Evolutionary conservation across 2,797 vertebrate species (phyloP).

Genomic region (Echiichthys vipera): DNA sequence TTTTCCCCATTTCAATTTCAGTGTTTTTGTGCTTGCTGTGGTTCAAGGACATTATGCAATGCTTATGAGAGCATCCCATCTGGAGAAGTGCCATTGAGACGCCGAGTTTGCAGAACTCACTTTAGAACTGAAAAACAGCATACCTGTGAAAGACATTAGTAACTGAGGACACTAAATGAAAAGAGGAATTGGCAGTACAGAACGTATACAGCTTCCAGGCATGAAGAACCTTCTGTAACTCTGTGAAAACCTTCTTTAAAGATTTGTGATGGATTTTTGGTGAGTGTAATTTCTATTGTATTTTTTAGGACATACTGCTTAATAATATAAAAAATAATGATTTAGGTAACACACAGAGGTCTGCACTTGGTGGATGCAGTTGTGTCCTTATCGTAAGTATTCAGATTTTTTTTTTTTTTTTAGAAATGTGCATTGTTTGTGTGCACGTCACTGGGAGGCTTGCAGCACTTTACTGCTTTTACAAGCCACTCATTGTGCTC

Average conservation of each 20-base stretch:
- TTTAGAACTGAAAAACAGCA: constrained; percentile 51
- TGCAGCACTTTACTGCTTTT: constrained; percentile 37
- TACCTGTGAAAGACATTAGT: constrained; percentile 58
- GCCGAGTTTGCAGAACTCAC: constrained; percentile 62
- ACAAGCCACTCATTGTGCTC: constrained; percentile 61
- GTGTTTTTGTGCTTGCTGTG: constrained; percentile 61
- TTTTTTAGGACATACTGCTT: background rate
- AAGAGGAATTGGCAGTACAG: constrained; percentile 29
- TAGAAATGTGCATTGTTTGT: constrained; percentile 38
- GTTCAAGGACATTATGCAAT: constrained; percentile 81
- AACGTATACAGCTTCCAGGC: constrained; percentile 23
- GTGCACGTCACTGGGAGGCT: constrained; percentile 31
- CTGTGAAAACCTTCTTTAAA: background rate
- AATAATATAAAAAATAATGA: background rate
- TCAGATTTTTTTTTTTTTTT: too few relatives aligned
- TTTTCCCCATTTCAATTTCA: constrained; percentile 61
- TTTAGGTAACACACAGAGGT: background rate
- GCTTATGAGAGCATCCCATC: constrained; percentile 74
- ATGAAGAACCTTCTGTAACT: background rate
- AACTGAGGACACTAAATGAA: constrained; percentile 37
- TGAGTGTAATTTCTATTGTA: constrained; percentile 26
- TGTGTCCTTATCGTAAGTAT: constrained; percentile 21
- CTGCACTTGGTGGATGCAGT: constrained; percentile 1
- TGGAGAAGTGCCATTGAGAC: constrained; percentile 77
- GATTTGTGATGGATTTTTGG: background rate